Base-by-base conservation (phyloP, 2,888 invertebrate species). In the Bugula neritina region DNA sequence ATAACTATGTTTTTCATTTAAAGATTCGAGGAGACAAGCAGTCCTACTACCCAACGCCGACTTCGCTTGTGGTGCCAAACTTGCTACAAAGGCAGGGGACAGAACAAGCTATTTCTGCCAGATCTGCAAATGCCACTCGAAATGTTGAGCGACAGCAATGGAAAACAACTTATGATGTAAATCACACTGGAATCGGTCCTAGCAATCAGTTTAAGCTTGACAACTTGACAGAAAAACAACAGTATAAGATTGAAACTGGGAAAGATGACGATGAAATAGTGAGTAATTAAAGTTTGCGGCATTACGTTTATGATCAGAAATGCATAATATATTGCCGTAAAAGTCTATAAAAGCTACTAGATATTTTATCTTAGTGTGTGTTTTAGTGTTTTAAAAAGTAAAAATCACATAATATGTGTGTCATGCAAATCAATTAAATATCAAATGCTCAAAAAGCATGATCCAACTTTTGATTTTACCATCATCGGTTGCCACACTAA, bases 81-180 rank as follows among this genome's bases (percentile, higher is more conserved):
- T 75, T 80, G 0, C 79, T 80, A 73, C 69, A 74, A 25, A 76
- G 81, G 23, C 29, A 23, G 1, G 74, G 73, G 1, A 73, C 73
- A 23, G 31, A 13, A 2, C 78, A 74, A 72, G 52, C n/a, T n/a
- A 72, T 82, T 2, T 74, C 77, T 1, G 73, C 75, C 3, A 74
- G 74, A 3, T 78, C 81, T 0, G 81, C 80, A 21, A 81, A 81
- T 72, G 76, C 80, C 0, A 71, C 79, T 34, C 75, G 80, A 13
- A 83, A 83, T 74, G 73, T 83, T 34, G 82, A 83, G 72, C 74
- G 81, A 1, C 75, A 79, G 72, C 82, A 82, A 71, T 82, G 82
- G 82, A 75, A 77, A 73, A 82, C 82, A 23, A 79, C 78, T 0
- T 80, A 83, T 52, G 75, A 81, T 34, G 72, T 78, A 55, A 76